phyloP scores from a whole-genome alignment of 1,140 invertebrate species.

The Leptoteleia sp. region DNA sequence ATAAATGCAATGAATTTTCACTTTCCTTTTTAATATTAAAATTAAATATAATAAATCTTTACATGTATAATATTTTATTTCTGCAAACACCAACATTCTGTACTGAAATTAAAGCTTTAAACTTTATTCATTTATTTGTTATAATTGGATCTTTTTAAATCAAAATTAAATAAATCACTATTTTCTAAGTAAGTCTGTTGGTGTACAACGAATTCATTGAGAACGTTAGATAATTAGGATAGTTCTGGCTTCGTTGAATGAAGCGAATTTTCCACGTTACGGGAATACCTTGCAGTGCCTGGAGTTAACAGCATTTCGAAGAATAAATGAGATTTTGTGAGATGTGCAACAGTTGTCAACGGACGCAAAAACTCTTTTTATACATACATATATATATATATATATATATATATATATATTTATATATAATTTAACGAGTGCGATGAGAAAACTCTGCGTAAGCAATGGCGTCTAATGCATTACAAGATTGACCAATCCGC shows the following conservation, averaged over 20 bases:
- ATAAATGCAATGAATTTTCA: no score
- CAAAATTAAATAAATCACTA: no score
- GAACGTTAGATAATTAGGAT: slow-evolving; percentile 1
- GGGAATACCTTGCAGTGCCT: slow-evolving; percentile 6
- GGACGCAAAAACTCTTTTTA: slow-evolving; percentile 7
- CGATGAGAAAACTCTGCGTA: slow-evolving; percentile 12
- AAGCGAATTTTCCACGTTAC: slow-evolving; percentile 16
- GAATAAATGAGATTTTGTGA: slow-evolving; percentile 47
- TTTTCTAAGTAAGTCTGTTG: no score
- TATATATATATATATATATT: no score
- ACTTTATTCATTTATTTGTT: no score
- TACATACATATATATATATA: no score
- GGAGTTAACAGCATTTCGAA: slow-evolving; percentile 14
- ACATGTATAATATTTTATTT: no score
- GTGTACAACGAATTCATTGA: background rate
- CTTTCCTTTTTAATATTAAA: no score
- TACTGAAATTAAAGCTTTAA: no score
- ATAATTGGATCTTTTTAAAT: no score
- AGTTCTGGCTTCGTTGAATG: slow-evolving; percentile 6
- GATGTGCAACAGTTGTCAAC: slow-evolving; percentile 45
- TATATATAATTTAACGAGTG: background rate
- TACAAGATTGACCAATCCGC: slow-evolving; percentile 11
- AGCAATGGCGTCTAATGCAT: slow-evolving; percentile 5
- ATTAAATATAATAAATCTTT: no score
- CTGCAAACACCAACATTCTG: no score